Evolutionary conservation across 2,797 vertebrate genomes (phyloP).

Genomic region (Sebastes jordani): DNA sequence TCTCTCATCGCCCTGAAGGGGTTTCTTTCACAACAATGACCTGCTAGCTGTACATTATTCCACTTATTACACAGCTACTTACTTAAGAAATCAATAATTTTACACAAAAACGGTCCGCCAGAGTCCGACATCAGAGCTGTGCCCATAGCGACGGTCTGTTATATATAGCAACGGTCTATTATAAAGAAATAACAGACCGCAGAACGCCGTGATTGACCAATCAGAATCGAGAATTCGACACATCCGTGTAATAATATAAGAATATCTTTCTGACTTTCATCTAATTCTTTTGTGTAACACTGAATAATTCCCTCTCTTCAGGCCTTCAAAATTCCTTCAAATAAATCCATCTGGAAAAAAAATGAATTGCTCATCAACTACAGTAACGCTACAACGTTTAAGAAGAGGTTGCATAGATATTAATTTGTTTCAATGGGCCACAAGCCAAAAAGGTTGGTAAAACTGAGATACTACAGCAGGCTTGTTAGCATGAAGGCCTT

Average conservation of each 20-base stretch:
- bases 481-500: slow-evolving; percentile 4
- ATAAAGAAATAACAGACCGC: too few species aligned
- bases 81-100: too few species aligned
- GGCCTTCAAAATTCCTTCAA: background rate
- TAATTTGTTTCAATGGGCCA: background rate
- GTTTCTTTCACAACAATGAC: too few species aligned
- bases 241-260: too few species aligned
- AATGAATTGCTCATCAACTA: background rate
- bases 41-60: rapidly evolving
- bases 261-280: background rate
- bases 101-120: rapidly evolving
- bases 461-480: background rate
- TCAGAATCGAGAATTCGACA: too few species aligned
- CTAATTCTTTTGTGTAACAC: background rate
- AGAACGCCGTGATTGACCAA: too few species aligned
- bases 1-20: too few species aligned
- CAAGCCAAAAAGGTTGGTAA: background rate
- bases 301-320: background rate
- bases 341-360: background rate
- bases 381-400: background rate
- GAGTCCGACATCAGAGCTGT: too few species aligned
- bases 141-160: too few species aligned
- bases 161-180: too few species aligned
- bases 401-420: background rate
- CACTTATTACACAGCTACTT: too few species aligned